Conservation (phyloP, 2,797 vertebrate genomes). For the Poeciliopsis paucimaculata region DNA sequence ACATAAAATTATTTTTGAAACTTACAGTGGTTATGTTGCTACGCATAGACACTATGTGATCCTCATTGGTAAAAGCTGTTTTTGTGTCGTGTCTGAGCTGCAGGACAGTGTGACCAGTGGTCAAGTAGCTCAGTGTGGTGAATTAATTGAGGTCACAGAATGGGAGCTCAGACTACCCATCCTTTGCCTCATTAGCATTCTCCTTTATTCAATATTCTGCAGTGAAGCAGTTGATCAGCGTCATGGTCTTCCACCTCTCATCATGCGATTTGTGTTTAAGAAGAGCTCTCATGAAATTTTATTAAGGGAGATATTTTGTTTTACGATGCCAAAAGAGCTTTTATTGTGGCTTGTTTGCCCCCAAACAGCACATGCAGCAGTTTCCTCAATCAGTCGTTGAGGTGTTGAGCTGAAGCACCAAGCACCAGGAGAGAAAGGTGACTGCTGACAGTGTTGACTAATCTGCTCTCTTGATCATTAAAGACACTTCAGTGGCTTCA, state of each 20-base stretch:
- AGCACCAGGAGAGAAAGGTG: constrained; percentile 76
- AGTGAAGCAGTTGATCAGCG: constrained; percentile 40
- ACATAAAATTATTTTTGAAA: background rate
- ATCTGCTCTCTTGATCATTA: constrained; percentile 83
- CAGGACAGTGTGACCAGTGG: constrained; percentile 62
- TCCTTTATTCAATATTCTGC: constrained; percentile 51
- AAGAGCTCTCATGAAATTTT: background rate
- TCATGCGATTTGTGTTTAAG: background rate
- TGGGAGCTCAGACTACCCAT: constrained; percentile 53
- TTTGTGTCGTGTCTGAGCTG: constrained; percentile 51
- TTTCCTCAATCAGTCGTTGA: constrained; percentile 18
- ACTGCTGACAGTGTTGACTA: constrained; percentile 84
- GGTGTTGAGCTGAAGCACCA: constrained; percentile 70
- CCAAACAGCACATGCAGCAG: background rate
- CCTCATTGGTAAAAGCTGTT: constrained; percentile 10
- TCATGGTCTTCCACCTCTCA: constrained; percentile 16
- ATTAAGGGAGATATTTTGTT: constrained; percentile 14
- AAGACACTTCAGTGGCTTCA: constrained; percentile 75
- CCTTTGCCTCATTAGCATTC: constrained; percentile 63
- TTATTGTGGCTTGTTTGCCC: constrained; percentile 20
- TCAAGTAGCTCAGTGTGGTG: constrained; percentile 81
- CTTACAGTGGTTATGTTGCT: background rate
- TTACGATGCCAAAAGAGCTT: background rate
- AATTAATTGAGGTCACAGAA: constrained; percentile 81
- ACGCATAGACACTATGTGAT: background rate